Conservation (phyloP, 2,113 vertebrate species). For the Myiagra hebetior region DNA sequence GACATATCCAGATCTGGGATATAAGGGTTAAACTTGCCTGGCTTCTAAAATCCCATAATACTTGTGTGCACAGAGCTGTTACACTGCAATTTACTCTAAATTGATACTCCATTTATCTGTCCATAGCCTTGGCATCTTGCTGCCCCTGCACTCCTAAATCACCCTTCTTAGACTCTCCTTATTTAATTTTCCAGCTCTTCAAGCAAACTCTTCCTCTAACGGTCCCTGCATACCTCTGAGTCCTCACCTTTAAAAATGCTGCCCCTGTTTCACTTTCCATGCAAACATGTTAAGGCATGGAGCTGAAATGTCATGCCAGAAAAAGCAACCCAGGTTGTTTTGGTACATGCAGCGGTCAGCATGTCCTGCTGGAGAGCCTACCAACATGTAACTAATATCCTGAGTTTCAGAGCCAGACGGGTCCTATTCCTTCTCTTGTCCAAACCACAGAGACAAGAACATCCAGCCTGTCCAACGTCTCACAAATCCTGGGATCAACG, state of each 20-base stretch:
- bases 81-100: slow-evolving; percentile 25
- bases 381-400: background rate
- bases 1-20: background rate
- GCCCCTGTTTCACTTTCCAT: background rate
- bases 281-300: background rate
- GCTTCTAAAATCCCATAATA: background rate
- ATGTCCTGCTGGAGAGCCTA: background rate
- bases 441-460: background rate
- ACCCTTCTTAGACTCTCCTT: background rate
- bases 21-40: background rate
- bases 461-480: background rate
- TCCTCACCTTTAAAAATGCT: background rate
- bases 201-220: background rate
- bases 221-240: background rate
- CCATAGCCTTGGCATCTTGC: background rate
- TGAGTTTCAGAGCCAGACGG: background rate
- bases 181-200: slow-evolving; percentile 11
- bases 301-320: slow-evolving; percentile 5
- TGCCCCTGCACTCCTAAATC: slow-evolving; percentile 7
- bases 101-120: slow-evolving; percentile 1
- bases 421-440: background rate
- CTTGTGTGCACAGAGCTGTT: background rate
- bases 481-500: rapidly evolving
- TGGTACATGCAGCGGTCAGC: slow-evolving; percentile 5
- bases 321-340: slow-evolving; percentile 29